Conservation (phyloP, 2,113 vertebrate genomes). For the Toxotes jaculatrix region DNA sequence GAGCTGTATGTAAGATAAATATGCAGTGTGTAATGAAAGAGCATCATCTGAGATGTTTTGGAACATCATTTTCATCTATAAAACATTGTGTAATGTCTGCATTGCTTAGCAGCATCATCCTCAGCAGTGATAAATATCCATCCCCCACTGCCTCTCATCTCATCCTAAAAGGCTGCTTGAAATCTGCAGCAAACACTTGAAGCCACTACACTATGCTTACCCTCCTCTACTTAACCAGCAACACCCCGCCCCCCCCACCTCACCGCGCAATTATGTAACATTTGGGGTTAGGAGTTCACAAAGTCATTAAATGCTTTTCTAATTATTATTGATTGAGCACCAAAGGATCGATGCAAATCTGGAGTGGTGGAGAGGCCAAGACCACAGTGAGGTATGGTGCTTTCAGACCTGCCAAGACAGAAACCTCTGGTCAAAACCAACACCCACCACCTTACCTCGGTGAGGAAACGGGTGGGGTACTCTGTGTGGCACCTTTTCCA, state of each 20-base stretch:
- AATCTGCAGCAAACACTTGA: conserved; percentile 66
- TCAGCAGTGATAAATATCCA: conserved; percentile 26
- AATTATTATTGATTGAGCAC: conserved; percentile 81
- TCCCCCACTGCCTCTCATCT: conserved; percentile 38
- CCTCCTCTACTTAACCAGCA: conserved; percentile 50
- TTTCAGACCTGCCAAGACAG: conserved; percentile 10
- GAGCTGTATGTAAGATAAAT: neutral
- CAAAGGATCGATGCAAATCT: conserved; percentile 73
- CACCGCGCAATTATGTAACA: conserved; percentile 62
- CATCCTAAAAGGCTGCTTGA: conserved; percentile 59
- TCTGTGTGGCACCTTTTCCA: neutral
- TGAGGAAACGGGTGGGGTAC: neutral
- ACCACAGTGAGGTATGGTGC: conserved; percentile 18
- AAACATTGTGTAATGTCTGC: conserved; percentile 21
- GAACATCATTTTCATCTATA: neutral
- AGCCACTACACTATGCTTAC: conserved; percentile 46
- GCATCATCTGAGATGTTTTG: conserved; percentile 18
- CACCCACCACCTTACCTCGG: neutral
- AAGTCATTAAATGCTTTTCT: conserved; percentile 80
- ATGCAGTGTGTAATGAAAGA: conserved; percentile 1
- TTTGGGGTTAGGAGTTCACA: conserved; percentile 75
- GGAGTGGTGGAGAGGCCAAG: conserved; percentile 3
- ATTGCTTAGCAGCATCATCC: conserved; percentile 15
- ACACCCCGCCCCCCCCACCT: neutral
- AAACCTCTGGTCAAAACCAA: neutral